Conservation (phyloP, 2,113 vertebrate genomes). For the Campylorhamphus procurvoides region DNA sequence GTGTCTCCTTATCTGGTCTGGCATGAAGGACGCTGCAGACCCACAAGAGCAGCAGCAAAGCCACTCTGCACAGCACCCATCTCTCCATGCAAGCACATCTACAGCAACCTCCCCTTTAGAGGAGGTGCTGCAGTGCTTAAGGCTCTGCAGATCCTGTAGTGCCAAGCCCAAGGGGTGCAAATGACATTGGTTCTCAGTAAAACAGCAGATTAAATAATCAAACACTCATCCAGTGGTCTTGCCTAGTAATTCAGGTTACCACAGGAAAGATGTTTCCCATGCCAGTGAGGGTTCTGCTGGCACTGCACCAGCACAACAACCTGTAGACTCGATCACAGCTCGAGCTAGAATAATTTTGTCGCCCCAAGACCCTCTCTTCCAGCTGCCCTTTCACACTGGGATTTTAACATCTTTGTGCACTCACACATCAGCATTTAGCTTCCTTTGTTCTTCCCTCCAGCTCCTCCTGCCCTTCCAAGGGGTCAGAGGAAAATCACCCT, state of each 20-base stretch:
- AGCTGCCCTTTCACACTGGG: neutral
- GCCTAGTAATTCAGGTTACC: neutral
- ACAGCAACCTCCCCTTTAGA: neutral
- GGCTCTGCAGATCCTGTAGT: neutral
- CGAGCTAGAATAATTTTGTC: neutral
- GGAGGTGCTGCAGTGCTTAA: neutral
- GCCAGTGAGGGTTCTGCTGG: neutral
- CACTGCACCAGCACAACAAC: neutral
- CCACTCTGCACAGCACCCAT: neutral
- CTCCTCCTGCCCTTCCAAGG: neutral
- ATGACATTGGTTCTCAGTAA: neutral
- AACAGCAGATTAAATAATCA: neutral
- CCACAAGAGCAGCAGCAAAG: neutral
- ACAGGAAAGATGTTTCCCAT: neutral
- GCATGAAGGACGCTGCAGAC: neutral
- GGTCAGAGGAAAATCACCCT: neutral
- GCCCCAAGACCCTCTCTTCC: neutral
- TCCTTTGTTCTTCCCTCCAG: neutral
- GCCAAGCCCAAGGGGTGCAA: neutral
- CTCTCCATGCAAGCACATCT: neutral
- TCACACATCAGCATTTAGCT: neutral
- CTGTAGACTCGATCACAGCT: neutral
- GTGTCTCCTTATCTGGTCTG: neutral
- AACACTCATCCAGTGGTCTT: neutral
- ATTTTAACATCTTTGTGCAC: neutral